Evolutionary conservation across 2,113 vertebrate species (phyloP).

Genomic region (Oreochromis aureus): DNA sequence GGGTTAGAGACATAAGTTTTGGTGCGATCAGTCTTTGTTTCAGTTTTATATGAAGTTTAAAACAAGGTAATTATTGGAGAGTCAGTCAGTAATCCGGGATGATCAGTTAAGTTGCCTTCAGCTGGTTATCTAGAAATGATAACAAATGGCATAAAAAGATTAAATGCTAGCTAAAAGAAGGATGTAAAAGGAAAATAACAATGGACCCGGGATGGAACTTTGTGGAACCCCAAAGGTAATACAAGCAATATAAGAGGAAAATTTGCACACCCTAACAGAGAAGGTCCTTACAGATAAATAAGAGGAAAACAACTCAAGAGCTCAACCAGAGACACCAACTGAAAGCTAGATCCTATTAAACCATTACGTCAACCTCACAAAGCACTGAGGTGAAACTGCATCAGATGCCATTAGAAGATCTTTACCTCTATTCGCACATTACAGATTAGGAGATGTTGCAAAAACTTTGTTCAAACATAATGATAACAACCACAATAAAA

Average conservation of each 20-base stretch:
- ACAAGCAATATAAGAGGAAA: not conserved
- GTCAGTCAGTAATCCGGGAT: not conserved
- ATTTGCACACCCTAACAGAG: not conserved
- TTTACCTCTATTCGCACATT: fast-evolving
- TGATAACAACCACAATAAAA: not conserved
- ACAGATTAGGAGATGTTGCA: not conserved
- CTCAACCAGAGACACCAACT: not conserved
- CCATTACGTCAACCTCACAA: not conserved
- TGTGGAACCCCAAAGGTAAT: not conserved
- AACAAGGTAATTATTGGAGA: not conserved
- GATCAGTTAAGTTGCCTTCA: not conserved
- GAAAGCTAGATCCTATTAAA: not conserved
- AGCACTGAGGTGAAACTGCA: not conserved
- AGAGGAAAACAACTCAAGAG: not conserved
- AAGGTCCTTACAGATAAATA: not conserved
- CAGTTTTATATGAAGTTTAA: not conserved
- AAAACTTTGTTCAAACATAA: not conserved
- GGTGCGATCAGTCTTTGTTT: not conserved
- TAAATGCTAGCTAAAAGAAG: not conserved
- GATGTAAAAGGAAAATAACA: not conserved
- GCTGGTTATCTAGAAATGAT: not conserved
- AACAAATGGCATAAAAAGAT: not conserved
- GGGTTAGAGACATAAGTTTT: not conserved
- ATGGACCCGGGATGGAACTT: not conserved
- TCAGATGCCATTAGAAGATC: not conserved